These are phyloP conservation scores for Drosophila paucipuncta DNA, from an alignment of 2,888 invertebrate genomes.

Conservation along the genomic window DNA sequence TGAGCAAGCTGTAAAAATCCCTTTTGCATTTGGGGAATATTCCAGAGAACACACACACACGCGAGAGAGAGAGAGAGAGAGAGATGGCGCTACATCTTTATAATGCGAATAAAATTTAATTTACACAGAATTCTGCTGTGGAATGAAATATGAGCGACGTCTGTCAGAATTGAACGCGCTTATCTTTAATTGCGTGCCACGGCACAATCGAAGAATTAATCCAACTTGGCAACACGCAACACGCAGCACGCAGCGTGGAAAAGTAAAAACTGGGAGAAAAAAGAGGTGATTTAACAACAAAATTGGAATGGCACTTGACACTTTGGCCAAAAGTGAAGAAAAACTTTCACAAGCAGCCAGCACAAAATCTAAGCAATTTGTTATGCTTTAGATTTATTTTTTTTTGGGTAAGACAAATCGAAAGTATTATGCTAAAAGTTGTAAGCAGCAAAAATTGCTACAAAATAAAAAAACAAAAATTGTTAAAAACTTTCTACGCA, in stretches of 20 bases:
- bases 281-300: slow-evolving; percentile 49
- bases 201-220: slow-evolving; percentile 1
- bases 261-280: slow-evolving; percentile 40
- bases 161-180: slow-evolving; percentile 43
- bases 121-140: not conserved
- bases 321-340: slow-evolving; percentile 26
- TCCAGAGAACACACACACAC: not conserved
- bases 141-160: slow-evolving; percentile 10
- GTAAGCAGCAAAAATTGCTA: not conserved
- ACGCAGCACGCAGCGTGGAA: slow-evolving; percentile 10
- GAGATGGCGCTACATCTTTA: slow-evolving; percentile 3
- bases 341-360: slow-evolving; percentile 64
- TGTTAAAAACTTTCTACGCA: slow-evolving; percentile 59
- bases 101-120: not conserved
- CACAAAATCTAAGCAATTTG: slow-evolving; percentile 25
- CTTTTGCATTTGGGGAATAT: not conserved
- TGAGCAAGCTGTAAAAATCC: not conserved
- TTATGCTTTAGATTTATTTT: slow-evolving; percentile 17
- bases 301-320: slow-evolving; percentile 61
- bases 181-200: slow-evolving; percentile 36
- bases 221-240: slow-evolving; percentile 1
- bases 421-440: slow-evolving; percentile 21
- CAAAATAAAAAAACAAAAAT: not conserved
- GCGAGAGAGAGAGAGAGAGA: too few species aligned
- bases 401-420: slow-evolving; percentile 2